phyloP scores from a whole-genome alignment of 2,113 vertebrate genomes.

The Corvus hawaiiensis region DNA sequence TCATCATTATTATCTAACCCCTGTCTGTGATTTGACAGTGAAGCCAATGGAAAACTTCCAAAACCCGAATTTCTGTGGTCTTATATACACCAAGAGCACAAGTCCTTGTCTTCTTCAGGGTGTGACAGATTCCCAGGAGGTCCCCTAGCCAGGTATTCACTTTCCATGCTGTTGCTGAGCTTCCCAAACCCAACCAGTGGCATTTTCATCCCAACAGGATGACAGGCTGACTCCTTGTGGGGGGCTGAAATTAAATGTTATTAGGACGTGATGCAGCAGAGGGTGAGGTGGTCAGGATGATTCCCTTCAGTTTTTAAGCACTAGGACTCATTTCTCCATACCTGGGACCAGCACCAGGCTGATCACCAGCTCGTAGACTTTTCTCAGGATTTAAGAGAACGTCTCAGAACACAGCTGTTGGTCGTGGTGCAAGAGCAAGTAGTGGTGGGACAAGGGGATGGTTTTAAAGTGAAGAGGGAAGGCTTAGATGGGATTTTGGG shows the following conservation, averaged over 20 bases:
- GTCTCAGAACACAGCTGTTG: neutral
- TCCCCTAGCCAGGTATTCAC: neutral
- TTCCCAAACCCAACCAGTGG: neutral
- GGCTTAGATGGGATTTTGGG: neutral
- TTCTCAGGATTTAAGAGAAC: neutral
- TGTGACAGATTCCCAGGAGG: neutral
- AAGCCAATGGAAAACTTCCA: neutral
- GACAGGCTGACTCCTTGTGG: neutral
- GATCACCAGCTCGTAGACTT: neutral
- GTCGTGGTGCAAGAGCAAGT: neutral
- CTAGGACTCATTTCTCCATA: neutral
- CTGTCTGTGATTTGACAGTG: neutral
- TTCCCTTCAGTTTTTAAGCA: neutral
- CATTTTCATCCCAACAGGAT: neutral
- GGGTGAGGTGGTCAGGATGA: neutral
- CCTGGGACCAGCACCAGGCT: neutral
- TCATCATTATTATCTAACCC: neutral
- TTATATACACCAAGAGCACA: neutral
- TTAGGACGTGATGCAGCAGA: neutral
- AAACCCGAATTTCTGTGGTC: neutral
- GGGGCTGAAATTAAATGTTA: fast-evolving
- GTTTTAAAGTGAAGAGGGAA: neutral
- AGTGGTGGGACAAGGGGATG: fast-evolving
- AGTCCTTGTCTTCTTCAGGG: neutral
- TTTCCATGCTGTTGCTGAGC: neutral